Evolutionary conservation across 2,888 invertebrate species (phyloP).

Genomic region (Hirtodrosophila trivittata): DNA sequence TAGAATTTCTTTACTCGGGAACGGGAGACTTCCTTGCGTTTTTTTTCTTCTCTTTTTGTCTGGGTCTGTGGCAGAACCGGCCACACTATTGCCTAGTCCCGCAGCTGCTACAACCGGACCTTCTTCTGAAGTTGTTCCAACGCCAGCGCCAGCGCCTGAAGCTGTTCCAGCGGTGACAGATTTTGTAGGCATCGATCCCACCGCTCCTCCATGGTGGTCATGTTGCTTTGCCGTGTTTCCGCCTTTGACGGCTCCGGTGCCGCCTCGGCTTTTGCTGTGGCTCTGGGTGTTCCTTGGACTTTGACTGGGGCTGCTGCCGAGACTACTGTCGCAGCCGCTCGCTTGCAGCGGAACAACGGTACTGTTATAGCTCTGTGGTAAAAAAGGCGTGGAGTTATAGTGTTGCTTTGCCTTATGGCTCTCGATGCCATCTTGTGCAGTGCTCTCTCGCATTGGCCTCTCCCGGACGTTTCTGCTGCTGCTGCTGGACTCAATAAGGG

Average conservation of each 20-base stretch:
- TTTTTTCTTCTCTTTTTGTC: slow-evolving; percentile 80
- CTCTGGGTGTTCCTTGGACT: slow-evolving; percentile 56
- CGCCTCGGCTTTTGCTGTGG: slow-evolving; percentile 18
- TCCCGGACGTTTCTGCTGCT: slow-evolving; percentile 27
- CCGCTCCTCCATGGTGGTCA: slow-evolving; percentile 52
- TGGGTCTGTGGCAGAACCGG: slow-evolving; percentile 44
- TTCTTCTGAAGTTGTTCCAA: neutral
- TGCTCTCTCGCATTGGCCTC: slow-evolving; percentile 25
- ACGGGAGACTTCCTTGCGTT: slow-evolving; percentile 83
- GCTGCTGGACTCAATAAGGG: slow-evolving; percentile 57
- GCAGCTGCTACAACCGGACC: neutral
- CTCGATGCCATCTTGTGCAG: slow-evolving; percentile 33
- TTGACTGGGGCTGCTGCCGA: slow-evolving; percentile 56
- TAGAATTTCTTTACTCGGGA: slow-evolving; percentile 94
- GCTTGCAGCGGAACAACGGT: slow-evolving; percentile 66
- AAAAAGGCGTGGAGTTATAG: slow-evolving; percentile 59
- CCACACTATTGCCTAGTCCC: slow-evolving; percentile 29
- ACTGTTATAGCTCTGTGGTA: slow-evolving; percentile 63
- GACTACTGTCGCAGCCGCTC: slow-evolving; percentile 74
- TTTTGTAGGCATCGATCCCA: slow-evolving; percentile 54
- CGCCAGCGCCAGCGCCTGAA: slow-evolving; percentile 3
- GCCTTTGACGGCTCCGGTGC: slow-evolving; percentile 39
- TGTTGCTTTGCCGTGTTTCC: slow-evolving; percentile 75
- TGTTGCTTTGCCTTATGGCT: slow-evolving; percentile 36
- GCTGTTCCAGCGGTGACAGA: slow-evolving; percentile 45